Conservation (phyloP, 2,797 vertebrate genomes). For the Agapornis canus region DNA sequence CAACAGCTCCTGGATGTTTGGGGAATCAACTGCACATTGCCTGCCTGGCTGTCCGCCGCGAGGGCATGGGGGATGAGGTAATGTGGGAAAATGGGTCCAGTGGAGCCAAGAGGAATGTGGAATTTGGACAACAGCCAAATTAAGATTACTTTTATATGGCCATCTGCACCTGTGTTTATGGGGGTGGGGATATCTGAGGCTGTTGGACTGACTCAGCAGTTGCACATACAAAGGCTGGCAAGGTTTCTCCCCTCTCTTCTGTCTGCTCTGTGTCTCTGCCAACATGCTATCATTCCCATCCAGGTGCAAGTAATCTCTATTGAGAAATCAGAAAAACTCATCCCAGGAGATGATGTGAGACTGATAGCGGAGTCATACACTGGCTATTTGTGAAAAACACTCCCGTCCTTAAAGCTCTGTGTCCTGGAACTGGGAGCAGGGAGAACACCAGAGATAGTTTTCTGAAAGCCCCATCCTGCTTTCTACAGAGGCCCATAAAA, state of each 20-base stretch:
- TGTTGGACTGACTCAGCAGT: conserved; percentile 61
- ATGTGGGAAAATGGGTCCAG: conserved; percentile 41
- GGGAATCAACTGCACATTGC: neutral
- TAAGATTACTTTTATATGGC: conserved; percentile 57
- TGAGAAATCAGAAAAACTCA: conserved; percentile 43
- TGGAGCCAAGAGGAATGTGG: conserved; percentile 57
- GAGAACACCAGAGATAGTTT: neutral
- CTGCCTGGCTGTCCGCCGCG: neutral
- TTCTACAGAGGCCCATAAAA: conserved; percentile 15
- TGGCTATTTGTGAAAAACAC: neutral
- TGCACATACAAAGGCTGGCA: conserved; percentile 57
- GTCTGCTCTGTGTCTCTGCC: neutral
- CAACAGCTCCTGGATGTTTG: conserved; percentile 41
- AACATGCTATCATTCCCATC: conserved; percentile 34
- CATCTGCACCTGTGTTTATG: conserved; percentile 66
- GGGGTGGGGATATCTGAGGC: neutral
- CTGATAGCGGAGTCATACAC: neutral
- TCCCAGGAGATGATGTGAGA: conserved; percentile 9
- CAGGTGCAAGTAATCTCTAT: conserved; percentile 52
- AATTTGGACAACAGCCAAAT: conserved; percentile 51
- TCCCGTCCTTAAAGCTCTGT: neutral
- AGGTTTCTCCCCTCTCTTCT: neutral
- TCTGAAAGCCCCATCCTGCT: neutral
- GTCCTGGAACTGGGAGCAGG: neutral
- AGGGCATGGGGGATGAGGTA: conserved; percentile 59